A percentile compares a stretch with the other conserved stretches of the same genome.
Conservation (phyloP, 2,113 vertebrate species). For the Microtus oregoni region DNA sequence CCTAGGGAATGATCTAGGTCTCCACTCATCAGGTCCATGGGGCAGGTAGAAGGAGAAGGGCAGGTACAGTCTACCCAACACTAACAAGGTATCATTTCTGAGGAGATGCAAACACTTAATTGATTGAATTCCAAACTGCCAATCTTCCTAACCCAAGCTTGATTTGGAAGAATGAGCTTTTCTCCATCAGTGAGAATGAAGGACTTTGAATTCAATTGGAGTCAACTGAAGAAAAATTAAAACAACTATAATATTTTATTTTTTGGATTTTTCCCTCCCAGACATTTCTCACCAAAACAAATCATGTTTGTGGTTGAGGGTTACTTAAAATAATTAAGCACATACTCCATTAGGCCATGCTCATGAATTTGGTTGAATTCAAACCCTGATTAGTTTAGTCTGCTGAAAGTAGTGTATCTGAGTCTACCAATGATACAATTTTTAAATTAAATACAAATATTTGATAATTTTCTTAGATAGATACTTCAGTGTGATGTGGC, state of each 20-base stretch:
- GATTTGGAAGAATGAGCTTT: neutral
- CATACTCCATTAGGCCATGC: neutral
- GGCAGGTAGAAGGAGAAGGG: neutral
- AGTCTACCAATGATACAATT: neutral
- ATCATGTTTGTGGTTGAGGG: neutral
- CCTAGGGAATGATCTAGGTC: no score
- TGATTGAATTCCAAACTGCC: neutral
- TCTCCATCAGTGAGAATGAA: neutral
- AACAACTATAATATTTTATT: neutral
- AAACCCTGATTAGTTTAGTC: neutral
- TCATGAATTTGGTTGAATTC: neutral
- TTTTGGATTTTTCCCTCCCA: neutral
- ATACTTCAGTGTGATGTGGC: neutral
- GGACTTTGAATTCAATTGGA: neutral
- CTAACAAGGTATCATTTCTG: neutral
- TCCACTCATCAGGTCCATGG: rapidly evolving
- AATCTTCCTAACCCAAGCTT: neutral
- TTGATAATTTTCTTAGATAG: neutral
- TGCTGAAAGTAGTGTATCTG: neutral
- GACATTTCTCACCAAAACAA: neutral
- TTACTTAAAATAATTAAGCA: neutral
- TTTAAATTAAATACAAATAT: neutral
- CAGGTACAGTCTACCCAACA: no score
- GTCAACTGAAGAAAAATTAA: neutral
- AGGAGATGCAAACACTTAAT: neutral